A percentile compares a stretch with the other conserved stretches of the same genome.
phyloP scores from a whole-genome alignment of 2,888 invertebrate genomes.

The Capitulum mitella region DNA sequence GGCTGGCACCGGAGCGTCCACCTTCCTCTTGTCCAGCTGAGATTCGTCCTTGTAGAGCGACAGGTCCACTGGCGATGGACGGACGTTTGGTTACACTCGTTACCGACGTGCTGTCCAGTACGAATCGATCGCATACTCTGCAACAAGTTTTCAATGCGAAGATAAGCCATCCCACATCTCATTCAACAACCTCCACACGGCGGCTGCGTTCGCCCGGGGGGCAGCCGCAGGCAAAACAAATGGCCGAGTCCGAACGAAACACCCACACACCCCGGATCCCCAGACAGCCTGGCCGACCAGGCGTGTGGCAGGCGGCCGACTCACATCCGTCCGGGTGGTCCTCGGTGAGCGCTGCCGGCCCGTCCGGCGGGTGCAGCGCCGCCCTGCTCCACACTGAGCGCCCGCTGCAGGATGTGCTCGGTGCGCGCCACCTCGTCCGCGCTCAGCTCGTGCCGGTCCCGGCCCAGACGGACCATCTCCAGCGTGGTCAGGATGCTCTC shows the following conservation, averaged over 20 bases:
- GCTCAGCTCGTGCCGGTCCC: slow-evolving; percentile 61
- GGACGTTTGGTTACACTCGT: no score
- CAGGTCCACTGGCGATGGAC: slow-evolving; percentile 66
- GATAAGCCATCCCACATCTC: no score
- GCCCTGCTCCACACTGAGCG: slow-evolving; percentile 71
- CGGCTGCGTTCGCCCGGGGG: no score
- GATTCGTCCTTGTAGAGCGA: slow-evolving; percentile 76
- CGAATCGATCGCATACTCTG: no score
- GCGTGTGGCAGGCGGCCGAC: slow-evolving; percentile 46
- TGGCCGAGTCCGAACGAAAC: no score
- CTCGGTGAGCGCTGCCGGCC: slow-evolving; percentile 54
- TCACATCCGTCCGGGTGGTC: slow-evolving; percentile 78
- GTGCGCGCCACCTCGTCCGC: slow-evolving; percentile 68
- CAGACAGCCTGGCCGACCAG: no score
- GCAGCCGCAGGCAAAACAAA: no score
- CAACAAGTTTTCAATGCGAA: no score
- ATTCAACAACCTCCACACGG: no score
- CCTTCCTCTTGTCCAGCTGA: slow-evolving; percentile 53
- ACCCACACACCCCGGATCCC: no score
- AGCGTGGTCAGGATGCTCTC: slow-evolving; percentile 82
- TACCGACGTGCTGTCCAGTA: no score
- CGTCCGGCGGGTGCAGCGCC: slow-evolving; percentile 49
- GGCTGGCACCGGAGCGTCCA: background rate
- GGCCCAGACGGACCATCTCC: slow-evolving; percentile 63
- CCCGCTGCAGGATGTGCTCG: slow-evolving; percentile 72